A percentile compares a stretch with the other conserved stretches of the same genome.
Evolutionary conservation across 2,797 vertebrate species (phyloP).

Genomic region (Tauraco hartlaubi): DNA sequence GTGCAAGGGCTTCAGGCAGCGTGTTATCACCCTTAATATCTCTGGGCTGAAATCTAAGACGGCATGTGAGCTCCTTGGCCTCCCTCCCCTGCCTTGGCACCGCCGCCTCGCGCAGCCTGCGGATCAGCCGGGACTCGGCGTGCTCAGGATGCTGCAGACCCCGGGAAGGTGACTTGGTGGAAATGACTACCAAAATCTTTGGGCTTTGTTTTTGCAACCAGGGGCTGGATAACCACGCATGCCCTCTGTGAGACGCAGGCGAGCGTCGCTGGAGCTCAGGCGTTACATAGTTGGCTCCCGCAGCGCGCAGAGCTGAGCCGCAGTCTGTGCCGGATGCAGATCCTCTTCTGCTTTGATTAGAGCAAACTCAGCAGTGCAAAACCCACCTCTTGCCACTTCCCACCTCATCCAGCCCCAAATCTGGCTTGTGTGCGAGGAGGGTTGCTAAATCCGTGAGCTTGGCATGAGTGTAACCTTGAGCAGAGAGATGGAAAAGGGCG

Average conservation of each 20-base stretch:
- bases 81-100: neutral
- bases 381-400: neutral
- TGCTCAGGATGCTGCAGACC: neutral
- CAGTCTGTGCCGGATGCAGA: neutral
- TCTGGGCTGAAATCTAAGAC: neutral
- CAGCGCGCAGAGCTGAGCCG: rapidly evolving
- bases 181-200: neutral
- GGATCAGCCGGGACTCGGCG: rapidly evolving
- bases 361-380: neutral
- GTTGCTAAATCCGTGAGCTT: neutral
- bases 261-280: rapidly evolving
- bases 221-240: neutral
- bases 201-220: rapidly evolving
- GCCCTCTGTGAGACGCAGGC: rapidly evolving
- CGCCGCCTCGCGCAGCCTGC: neutral
- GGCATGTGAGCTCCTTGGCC: neutral
- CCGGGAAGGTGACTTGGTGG: neutral
- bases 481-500: neutral
- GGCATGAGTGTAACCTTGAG: neutral
- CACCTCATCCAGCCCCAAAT: neutral
- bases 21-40: neutral
- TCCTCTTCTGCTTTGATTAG: neutral
- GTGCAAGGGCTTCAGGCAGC: neutral
- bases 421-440: rapidly evolving
- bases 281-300: rapidly evolving